phyloP scores from a whole-genome alignment of 2,888 invertebrate species.

The Coleophora flavipennella region DNA sequence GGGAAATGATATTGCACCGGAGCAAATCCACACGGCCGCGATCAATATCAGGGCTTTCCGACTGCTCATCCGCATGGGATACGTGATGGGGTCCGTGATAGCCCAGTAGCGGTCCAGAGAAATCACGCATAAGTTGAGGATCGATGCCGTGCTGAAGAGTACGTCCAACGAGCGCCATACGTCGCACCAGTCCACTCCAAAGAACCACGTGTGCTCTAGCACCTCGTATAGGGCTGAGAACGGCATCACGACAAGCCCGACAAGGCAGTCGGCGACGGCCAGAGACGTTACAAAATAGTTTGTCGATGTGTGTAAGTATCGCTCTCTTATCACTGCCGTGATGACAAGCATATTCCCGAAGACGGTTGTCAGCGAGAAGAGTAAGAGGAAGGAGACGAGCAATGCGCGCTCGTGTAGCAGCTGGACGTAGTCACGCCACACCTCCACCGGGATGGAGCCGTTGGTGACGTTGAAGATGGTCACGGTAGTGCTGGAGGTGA shows the following conservation, averaged over 20 bases:
- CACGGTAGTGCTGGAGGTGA: conserved; percentile 23
- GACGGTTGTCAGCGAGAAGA: conserved; percentile 93
- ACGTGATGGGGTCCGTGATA: conserved; percentile 97
- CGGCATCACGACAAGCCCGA: conserved; percentile 98
- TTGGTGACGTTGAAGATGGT: conserved; percentile 39
- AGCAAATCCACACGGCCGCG: conserved; percentile 96
- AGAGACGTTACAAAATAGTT: conserved; percentile 98
- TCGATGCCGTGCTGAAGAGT: conserved; percentile 96
- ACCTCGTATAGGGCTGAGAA: conserved; percentile 94
- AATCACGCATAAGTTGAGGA: conserved; percentile 97
- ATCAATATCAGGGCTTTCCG: conserved; percentile 90
- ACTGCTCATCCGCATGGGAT: conserved; percentile 95
- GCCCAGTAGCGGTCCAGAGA: conserved; percentile 98
- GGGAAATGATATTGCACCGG: conserved; percentile 97
- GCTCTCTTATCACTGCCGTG: conserved; percentile 91
- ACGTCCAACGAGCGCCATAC: conserved; percentile 98
- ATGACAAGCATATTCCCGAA: conserved; percentile 97
- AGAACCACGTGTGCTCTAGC: conserved; percentile 92
- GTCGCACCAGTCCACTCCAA: conserved; percentile 97
- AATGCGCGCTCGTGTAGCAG: conserved; percentile 78
- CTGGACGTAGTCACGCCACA: conserved; percentile 61
- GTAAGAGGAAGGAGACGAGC: conserved; percentile 84
- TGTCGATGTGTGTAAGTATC: conserved; percentile 96
- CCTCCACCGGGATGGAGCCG: conserved; percentile 28
- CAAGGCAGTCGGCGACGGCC: conserved; percentile 96